These are phyloP conservation scores for Drosophila borealis DNA, from an alignment of 2,888 invertebrate genomes.

Conservation along the genomic window DNA sequence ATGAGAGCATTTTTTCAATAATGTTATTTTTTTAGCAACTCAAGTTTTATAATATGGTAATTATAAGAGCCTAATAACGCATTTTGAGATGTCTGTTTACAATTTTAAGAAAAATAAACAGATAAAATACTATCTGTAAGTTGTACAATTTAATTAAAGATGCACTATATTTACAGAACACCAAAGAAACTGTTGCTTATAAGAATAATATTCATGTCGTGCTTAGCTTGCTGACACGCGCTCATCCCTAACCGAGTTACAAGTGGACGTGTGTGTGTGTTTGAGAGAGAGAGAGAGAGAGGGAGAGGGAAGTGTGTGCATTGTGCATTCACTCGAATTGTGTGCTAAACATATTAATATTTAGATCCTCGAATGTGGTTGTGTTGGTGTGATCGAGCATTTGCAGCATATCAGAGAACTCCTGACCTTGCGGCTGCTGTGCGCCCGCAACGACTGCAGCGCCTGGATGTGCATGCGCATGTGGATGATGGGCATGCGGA, in stretches of 20 bases:
- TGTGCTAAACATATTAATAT: slow-evolving; percentile 95
- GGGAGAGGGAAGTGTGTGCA: neutral
- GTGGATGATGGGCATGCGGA: slow-evolving; percentile 83
- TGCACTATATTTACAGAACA: neutral
- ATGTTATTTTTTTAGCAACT: too few species aligned
- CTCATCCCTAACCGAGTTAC: slow-evolving; percentile 29
- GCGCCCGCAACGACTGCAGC: slow-evolving; percentile 85
- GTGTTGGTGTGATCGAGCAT: slow-evolving; percentile 94
- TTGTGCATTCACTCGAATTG: slow-evolving; percentile 87
- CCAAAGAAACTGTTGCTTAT: neutral
- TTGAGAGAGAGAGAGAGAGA: neutral
- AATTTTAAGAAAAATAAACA: too few species aligned
- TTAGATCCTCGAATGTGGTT: slow-evolving; percentile 94
- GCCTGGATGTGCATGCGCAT: slow-evolving; percentile 84
- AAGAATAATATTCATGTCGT: neutral
- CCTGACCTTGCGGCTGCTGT: slow-evolving; percentile 89
- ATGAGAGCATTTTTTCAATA: too few species aligned
- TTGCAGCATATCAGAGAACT: slow-evolving; percentile 96
- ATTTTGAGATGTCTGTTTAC: too few species aligned
- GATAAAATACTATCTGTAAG: too few species aligned
- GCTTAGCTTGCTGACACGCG: slow-evolving; percentile 11
- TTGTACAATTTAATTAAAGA: too few species aligned
- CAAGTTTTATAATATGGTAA: too few species aligned
- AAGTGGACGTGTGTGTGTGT: neutral
- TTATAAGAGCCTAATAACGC: too few species aligned